Evolutionary conservation across 2,113 vertebrate species (phyloP).

Genomic region (Eurypyga helias): DNA sequence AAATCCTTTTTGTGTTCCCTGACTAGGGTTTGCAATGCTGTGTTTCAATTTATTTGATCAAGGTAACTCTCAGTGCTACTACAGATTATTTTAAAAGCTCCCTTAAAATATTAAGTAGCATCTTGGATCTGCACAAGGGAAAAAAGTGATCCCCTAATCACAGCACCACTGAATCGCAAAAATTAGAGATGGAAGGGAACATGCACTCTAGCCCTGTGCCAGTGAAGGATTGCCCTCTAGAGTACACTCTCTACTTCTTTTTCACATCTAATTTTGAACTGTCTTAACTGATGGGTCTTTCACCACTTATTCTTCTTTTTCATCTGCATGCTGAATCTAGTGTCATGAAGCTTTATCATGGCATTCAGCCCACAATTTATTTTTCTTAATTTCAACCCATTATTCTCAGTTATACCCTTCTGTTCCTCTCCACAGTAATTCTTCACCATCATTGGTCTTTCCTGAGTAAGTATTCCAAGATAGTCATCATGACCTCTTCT

Average conservation of each 20-base stretch:
- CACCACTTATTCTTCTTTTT: neutral
- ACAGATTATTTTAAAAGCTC: constrained; percentile 44
- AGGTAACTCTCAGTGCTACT: neutral
- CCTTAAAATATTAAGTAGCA: constrained; percentile 29
- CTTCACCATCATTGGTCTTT: neutral
- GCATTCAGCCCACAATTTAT: neutral
- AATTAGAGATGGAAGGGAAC: constrained; percentile 1
- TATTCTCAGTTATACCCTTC: constrained; percentile 10
- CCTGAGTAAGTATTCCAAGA: neutral
- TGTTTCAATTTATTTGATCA: constrained; percentile 23
- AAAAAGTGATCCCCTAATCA: constrained; percentile 29
- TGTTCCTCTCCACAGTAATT: neutral
- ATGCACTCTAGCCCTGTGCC: neutral
- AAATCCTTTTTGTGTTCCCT: neutral
- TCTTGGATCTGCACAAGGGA: neutral
- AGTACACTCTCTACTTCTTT: constrained; percentile 17
- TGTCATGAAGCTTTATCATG: neutral
- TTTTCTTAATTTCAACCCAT: constrained; percentile 50
- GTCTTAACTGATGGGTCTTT: constrained; percentile 15
- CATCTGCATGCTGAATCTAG: constrained; percentile 4
- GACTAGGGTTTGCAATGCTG: neutral
- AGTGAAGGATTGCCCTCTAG: constrained; percentile 32
- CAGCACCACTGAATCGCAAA: neutral
- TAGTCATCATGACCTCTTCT: neutral
- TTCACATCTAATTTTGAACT: constrained; percentile 28